Evolutionary conservation across 2,888 invertebrate species (phyloP).

Genomic region (Caenorhabditis imperialis): DNA sequence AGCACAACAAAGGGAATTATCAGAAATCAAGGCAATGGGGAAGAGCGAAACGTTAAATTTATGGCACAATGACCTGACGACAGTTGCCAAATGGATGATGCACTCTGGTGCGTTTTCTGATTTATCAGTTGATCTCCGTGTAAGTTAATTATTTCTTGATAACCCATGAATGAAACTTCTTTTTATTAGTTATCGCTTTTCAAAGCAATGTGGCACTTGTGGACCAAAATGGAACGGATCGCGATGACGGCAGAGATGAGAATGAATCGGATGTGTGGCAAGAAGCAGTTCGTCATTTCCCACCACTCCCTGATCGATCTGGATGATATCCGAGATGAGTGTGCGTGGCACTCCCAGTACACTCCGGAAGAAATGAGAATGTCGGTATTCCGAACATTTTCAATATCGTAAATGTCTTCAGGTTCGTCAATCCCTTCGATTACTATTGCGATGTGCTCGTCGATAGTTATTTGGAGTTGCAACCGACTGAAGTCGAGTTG

Average conservation of each 20-base stretch:
- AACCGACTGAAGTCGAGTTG: background rate
- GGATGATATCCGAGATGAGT: background rate
- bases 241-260: slow-evolving; percentile 9
- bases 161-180: background rate
- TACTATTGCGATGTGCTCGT: background rate
- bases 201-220: slow-evolving; percentile 4
- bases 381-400: background rate
- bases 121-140: background rate
- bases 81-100: slow-evolving; percentile 5
- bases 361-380: background rate
- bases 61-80: slow-evolving; percentile 1
- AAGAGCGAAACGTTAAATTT: background rate
- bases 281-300: slow-evolving; percentile 6
- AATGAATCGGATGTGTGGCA: background rate
- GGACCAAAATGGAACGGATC: slow-evolving; percentile 6
- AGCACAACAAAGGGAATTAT: background rate
- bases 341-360: slow-evolving; percentile 2
- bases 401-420: background rate
- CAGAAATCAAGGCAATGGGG: background rate
- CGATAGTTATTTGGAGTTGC: background rate
- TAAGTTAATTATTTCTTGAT: background rate
- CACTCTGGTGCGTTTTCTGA: slow-evolving; percentile 7
- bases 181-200: background rate
- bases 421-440: background rate
- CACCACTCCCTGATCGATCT: background rate